Percentiles rank a stretch among this genome's conserved stretches.
phyloP scores from a whole-genome alignment of 2,797 vertebrate species.

The Halcyon smyrnensis region DNA sequence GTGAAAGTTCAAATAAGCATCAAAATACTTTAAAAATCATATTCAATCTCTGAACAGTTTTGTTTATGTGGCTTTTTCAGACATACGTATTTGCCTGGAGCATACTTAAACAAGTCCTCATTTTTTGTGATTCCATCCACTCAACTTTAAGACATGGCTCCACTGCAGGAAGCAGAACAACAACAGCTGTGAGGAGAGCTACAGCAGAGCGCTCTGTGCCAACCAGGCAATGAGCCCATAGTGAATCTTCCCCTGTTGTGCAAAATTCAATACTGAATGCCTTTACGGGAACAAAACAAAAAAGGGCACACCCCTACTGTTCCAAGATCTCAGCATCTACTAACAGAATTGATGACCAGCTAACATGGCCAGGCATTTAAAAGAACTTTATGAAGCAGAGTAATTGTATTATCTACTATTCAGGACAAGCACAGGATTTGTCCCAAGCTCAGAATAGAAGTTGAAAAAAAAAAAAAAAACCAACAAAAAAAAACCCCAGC shows the following conservation, averaged over 20 bases:
- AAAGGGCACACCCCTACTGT: not conserved
- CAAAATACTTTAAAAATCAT: not conserved
- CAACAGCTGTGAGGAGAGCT: not conserved
- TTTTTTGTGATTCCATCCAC: not conserved
- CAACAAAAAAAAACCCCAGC: not conserved
- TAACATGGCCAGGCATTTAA: not conserved
- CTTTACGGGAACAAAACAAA: conserved; percentile 25
- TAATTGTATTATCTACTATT: conserved; percentile 7
- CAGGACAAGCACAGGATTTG: not conserved
- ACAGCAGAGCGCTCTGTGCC: not conserved
- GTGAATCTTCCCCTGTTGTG: conserved; percentile 44
- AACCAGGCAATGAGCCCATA: conserved; percentile 20
- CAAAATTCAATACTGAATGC: conserved; percentile 67
- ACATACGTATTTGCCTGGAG: not conserved
- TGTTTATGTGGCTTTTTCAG: not conserved
- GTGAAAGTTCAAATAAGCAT: not conserved
- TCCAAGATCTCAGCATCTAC: not conserved
- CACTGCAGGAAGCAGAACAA: not conserved
- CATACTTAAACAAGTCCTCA: not conserved
- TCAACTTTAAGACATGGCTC: not conserved
- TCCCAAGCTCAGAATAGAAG: not conserved
- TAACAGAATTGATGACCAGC: not conserved
- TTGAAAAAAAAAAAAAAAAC: not conserved
- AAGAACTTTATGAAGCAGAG: not conserved
- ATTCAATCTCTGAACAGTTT: not conserved